phyloP scores from a whole-genome alignment of 2,797 vertebrate genomes.

The Cossypha heuglini region DNA sequence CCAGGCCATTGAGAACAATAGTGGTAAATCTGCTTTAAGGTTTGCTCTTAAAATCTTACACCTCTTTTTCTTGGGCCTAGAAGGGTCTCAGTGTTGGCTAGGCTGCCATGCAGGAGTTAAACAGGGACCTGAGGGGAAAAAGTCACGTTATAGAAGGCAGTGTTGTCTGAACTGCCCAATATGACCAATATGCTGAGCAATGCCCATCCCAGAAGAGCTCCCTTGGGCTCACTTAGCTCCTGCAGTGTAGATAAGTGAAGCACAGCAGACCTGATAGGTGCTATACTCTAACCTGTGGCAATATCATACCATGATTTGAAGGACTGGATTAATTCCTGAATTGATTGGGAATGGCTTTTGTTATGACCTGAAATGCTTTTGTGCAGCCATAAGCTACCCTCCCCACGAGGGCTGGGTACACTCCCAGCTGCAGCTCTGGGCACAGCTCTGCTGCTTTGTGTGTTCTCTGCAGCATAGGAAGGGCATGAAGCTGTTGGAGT shows the following conservation, averaged over 20 bases:
- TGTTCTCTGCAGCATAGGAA: neutral
- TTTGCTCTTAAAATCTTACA: neutral
- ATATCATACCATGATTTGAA: neutral
- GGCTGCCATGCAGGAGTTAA: neutral
- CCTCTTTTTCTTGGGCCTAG: neutral
- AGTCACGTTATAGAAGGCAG: neutral
- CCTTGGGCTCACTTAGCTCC: neutral
- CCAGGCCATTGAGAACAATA: neutral
- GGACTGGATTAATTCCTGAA: neutral
- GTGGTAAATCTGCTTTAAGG: neutral
- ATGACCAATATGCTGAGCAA: neutral
- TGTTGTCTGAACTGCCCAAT: neutral
- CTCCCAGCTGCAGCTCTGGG: neutral
- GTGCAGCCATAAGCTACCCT: neutral
- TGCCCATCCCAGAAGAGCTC: neutral
- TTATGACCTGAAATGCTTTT: neutral
- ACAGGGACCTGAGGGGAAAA: neutral
- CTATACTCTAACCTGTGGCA: neutral
- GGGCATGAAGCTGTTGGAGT: neutral
- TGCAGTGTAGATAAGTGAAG: neutral
- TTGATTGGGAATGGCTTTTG: neutral
- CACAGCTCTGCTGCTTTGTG: accelerated
- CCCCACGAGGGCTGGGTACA: neutral
- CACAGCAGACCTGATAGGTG: neutral
- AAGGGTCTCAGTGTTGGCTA: neutral